Evolutionary conservation across 2,113 vertebrate genomes (phyloP), one percentile per base, ranked within the genome.

Genomic region (Vicugna pacos): DNA sequence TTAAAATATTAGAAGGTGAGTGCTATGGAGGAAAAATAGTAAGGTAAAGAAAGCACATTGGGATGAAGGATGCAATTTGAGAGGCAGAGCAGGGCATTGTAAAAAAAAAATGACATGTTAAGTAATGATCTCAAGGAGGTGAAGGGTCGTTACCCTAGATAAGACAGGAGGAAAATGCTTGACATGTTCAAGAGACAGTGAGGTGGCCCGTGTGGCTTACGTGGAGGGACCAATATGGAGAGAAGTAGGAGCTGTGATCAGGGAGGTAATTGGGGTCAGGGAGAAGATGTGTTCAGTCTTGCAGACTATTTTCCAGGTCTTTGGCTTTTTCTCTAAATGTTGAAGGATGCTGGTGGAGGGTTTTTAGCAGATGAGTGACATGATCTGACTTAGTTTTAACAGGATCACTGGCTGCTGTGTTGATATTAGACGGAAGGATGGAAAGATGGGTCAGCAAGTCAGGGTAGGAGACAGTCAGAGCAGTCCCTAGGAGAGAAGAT

Each of bases 301-400:
- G 14, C 19, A 58, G 70, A 88, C 20, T 15, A 10, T 46, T 70
- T 96, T 35, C 58, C 13, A 46, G 38, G 62, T 79, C 70, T 84
- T 60, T 30, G 30, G 6, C 70, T 89, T 88, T 72, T 69, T 16
- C 42, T 84, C 28, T 58, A 46, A 91, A 35, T 54, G 32, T 38
- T 0, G 4, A 8, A 62, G 38, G 32, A 30, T 79, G n/a, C 56
- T 54, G 0, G 26, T 79, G 38, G 42, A 60, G 6, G 42, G 22
- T 72, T 89, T 81, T 60, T 15, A 91, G 65, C 50, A 16, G 6
- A 19, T 2, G 24, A 65, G 32, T 56, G 30, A 26, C 26, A 20
- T 56, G 72, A 56, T 65, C 15, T 56, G 38, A 80, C 64, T 89
- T 90, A 20, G 20, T 54, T 89, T 86, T 62, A 93, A 30, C 22